Percentiles rank a stretch among this genome's conserved stretches.
Evolutionary conservation across 2,113 vertebrate genomes (phyloP).

Genomic region (Ctenomys sociabilis): DNA sequence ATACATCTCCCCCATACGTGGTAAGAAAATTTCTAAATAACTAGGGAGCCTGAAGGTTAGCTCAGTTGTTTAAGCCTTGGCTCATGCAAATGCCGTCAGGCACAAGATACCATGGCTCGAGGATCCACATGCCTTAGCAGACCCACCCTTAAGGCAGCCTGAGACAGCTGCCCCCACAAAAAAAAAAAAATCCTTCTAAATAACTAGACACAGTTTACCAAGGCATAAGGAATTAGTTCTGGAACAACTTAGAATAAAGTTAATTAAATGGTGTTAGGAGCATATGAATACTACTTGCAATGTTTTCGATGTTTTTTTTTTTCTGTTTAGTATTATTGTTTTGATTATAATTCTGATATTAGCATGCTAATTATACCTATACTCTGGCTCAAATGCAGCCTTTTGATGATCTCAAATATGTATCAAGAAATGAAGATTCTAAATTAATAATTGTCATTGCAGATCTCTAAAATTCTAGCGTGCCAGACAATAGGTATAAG

Average conservation of each 20-base stretch:
- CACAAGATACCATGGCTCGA: no score
- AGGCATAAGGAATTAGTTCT: neutral
- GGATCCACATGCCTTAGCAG: no score
- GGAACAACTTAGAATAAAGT: neutral
- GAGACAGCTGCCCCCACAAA: no score
- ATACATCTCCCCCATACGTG: neutral
- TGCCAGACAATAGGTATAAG: neutral
- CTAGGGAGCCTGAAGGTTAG: neutral
- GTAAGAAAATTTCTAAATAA: constrained; percentile 18
- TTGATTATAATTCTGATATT: neutral
- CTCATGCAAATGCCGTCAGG: no score
- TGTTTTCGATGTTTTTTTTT: neutral
- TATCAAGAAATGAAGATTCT: neutral
- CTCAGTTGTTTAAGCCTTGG: no score
- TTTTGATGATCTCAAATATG: neutral
- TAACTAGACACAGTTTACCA: neutral
- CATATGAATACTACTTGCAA: neutral
- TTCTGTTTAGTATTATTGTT: neutral
- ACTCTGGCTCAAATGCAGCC: neutral
- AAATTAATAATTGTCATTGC: neutral
- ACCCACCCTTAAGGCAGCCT: no score
- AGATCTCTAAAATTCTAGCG: constrained; percentile 1
- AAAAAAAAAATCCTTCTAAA: neutral
- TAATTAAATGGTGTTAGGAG: neutral
- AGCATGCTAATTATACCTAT: neutral